These are phyloP conservation scores for Panonychus citri DNA, from an alignment of 1,140 invertebrate species.

Conservation along the genomic window DNA sequence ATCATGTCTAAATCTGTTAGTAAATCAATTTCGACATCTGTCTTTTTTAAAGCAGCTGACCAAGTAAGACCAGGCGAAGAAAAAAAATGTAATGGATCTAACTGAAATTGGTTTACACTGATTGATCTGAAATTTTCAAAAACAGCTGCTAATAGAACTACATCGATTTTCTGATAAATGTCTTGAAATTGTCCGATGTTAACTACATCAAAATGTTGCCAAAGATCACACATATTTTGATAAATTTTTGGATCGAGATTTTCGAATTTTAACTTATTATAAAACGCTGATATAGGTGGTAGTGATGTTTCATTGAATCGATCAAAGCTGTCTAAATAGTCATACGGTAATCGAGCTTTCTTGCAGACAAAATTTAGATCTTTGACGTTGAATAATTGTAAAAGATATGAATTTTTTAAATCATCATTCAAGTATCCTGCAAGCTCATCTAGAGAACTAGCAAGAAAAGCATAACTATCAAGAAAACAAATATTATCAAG, in stretches of 20 bases:
- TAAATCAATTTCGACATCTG: neutral
- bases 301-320: too few species aligned
- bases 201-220: neutral
- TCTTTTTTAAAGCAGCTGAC: neutral
- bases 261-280: too few species aligned
- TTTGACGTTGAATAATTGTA: too few species aligned
- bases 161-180: neutral
- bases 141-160: neutral
- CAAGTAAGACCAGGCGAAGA: neutral
- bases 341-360: too few species aligned
- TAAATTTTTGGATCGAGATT: too few species aligned
- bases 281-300: too few species aligned
- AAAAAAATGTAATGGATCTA: neutral
- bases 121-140: neutral
- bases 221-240: too few species aligned
- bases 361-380: too few species aligned
- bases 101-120: neutral
- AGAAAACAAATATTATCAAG: neutral
- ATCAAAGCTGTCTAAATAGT: too few species aligned
- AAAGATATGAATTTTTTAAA: too few species aligned
- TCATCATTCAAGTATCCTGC: too few species aligned
- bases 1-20: slow-evolving; percentile 1
- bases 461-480: neutral
- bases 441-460: neutral
- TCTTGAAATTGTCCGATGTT: neutral